Base-by-base conservation (phyloP, 2,113 vertebrate genomes). In the Craseonycteris thonglongyai region DNA sequence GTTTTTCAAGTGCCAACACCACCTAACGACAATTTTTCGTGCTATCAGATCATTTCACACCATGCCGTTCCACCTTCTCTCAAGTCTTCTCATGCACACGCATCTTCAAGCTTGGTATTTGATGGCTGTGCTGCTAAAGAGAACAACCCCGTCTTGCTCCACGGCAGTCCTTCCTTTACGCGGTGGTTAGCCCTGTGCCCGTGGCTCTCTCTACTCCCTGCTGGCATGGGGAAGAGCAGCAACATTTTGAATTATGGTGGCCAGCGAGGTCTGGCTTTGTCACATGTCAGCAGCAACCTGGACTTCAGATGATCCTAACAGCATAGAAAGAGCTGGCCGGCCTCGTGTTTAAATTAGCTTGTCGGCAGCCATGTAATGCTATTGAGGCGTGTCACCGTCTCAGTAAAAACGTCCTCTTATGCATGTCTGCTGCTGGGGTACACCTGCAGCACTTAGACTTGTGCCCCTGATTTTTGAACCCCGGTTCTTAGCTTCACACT, bases 1-100 rank as follows among this genome's bases (percentile, higher is more conserved):
- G 91, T 88, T 97, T 86, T 71, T 45, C 92, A 90, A 76, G 93
- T 93, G 90, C 91, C 80, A 94, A 63, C 66, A 93, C 97, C 92
- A 97, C 74, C 95, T 96, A 94, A 76, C 76, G 63, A 24, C 97
- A 85, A 87, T 96, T 95, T 96, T 81, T 86, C 91, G 6, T 95
- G 96, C 95, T 78, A 84, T 96, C 96, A 94, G 94, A 94, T 81
- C 94, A 89, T 94, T 97, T 97, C 96, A 87, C 96, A 94, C 97
- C 0, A 18, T 79, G 97, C 89, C 93, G 78, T 86, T 15, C 90
- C 51, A 87, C 84, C 83, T 90, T 61, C 49, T 68, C 45, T 75
- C 79, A 80, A 83, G 86, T 24, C 94, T 95, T 69, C 83, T 69
- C 89, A 30, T 86, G 47, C 86, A 82, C 6, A 84, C 12, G 42